Evolutionary conservation across 2,113 vertebrate species (phyloP).

Genomic region (Cryptoleucopteryx plumbea): DNA sequence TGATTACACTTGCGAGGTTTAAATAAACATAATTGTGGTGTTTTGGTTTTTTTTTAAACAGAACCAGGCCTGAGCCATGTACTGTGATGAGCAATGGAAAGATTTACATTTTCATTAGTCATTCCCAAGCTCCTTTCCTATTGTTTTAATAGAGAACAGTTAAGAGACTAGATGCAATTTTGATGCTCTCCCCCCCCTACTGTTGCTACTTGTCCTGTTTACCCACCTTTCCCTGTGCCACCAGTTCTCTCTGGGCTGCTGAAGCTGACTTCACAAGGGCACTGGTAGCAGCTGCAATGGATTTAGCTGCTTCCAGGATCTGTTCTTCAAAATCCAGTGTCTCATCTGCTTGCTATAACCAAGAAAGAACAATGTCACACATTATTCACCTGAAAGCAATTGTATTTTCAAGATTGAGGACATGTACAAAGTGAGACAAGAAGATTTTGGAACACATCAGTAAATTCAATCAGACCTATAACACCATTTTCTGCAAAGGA

Average conservation of each 20-base stretch:
- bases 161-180: neutral
- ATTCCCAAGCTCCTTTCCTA: neutral
- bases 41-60: neutral
- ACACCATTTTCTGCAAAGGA: neutral
- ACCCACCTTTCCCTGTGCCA: constrained; percentile 97
- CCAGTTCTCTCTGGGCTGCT: constrained; percentile 95
- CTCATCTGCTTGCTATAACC: constrained; percentile 93
- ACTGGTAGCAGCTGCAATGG: constrained; percentile 96
- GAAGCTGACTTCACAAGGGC: constrained; percentile 98
- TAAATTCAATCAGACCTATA: neutral
- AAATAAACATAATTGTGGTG: neutral
- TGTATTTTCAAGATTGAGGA: neutral
- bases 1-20: neutral
- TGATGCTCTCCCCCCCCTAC: rapidly evolving
- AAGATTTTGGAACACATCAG: neutral
- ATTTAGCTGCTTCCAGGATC: constrained; percentile 97
- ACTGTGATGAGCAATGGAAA: neutral
- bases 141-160: neutral
- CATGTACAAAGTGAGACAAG: neutral
- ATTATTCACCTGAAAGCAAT: neutral
- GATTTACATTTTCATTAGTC: neutral
- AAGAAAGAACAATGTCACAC: constrained; percentile 62
- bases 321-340: constrained; percentile 98
- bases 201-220: neutral
- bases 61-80: neutral